A percentile compares a stretch with the other conserved stretches of the same genome.
Evolutionary conservation across 2,113 vertebrate genomes (phyloP).

Genomic region (Bothrops jararaca): DNA sequence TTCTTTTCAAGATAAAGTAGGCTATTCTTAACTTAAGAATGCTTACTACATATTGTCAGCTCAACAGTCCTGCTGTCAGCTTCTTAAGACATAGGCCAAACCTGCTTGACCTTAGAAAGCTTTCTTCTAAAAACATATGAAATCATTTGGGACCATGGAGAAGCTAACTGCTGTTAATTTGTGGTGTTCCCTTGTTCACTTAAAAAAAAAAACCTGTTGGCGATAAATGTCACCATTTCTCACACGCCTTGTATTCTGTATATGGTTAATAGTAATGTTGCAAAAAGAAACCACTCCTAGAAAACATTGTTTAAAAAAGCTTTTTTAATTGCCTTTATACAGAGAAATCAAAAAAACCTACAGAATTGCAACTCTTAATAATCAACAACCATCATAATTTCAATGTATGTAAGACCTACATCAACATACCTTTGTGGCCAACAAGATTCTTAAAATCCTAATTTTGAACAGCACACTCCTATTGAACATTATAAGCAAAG

Average conservation of each 20-base stretch:
- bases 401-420: not conserved
- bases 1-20: not conserved
- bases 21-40: not conserved
- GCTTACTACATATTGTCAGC: not conserved
- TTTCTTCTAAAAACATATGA: not conserved
- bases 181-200: not conserved
- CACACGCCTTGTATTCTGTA: not conserved
- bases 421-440: not conserved
- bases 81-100: not conserved
- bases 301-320: not conserved
- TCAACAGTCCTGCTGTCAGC: not conserved
- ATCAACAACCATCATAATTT: not conserved
- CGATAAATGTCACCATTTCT: conserved; percentile 11
- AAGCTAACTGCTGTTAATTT: not conserved
- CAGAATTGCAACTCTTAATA: not conserved
- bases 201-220: not conserved
- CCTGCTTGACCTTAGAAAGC: not conserved
- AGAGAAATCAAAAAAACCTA: not conserved
- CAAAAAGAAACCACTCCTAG: not conserved
- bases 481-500: not conserved
- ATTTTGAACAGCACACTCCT: not conserved
- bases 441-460: not conserved
- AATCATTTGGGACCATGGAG: not conserved
- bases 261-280: not conserved
- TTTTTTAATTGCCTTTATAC: not conserved